Conservation (phyloP, 2,797 vertebrate species). For the Leptoclinus maculatus region DNA sequence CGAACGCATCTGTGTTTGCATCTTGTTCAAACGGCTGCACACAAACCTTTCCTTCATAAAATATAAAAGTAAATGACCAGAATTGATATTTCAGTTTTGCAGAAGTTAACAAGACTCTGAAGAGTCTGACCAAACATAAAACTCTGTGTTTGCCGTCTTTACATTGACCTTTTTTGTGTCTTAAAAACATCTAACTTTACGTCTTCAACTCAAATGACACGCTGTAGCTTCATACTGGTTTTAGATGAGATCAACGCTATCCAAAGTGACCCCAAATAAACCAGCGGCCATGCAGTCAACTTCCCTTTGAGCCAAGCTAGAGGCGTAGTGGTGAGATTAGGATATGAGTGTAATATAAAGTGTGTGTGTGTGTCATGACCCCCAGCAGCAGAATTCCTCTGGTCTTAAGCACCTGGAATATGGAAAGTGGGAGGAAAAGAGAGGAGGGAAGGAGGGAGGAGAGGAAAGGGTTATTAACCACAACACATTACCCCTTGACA, state of each 20-base stretch:
- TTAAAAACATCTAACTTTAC: neutral
- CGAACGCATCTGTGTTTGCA: neutral
- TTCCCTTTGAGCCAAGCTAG: conserved; percentile 13
- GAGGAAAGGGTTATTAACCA: conserved; percentile 72
- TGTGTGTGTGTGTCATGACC: conserved; percentile 17
- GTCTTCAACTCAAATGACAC: conserved; percentile 11
- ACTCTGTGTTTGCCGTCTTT: neutral
- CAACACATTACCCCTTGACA: conserved; percentile 68
- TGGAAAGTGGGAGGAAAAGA: conserved; percentile 40
- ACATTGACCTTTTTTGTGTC: neutral
- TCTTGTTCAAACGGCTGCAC: neutral
- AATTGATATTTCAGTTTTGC: neutral
- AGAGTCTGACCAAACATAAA: neutral
- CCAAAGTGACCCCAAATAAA: conserved; percentile 12
- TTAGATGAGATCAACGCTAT: conserved; percentile 24
- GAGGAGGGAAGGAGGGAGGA: conserved; percentile 25
- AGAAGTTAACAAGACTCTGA: too few species aligned
- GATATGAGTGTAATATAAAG: neutral
- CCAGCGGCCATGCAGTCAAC: conserved; percentile 7
- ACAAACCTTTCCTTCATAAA: neutral
- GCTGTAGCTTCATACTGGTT: neutral
- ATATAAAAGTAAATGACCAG: neutral
- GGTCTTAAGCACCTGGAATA: conserved; percentile 52
- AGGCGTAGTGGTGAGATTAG: conserved; percentile 5
- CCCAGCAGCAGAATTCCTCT: conserved; percentile 38